These are phyloP conservation scores for Lasioglossum villosulum DNA, from an alignment of 2,888 invertebrate genomes.

Conservation along the genomic window DNA sequence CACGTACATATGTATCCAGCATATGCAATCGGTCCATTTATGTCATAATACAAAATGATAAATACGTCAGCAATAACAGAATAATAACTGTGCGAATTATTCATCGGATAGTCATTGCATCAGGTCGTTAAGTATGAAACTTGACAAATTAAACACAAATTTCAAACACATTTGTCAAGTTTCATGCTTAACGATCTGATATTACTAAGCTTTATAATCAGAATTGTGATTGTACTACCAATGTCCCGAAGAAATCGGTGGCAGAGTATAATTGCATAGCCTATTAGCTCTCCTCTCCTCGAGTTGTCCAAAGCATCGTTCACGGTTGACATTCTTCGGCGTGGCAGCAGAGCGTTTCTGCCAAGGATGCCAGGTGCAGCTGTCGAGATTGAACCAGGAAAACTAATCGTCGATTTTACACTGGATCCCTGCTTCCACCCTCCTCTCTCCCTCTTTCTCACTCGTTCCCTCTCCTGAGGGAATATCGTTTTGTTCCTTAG, in stretches of 20 bases:
- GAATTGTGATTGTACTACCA: not conserved
- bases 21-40: no score
- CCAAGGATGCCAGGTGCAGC: constrained; percentile 30
- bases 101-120: no score
- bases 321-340: constrained; percentile 1
- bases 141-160: no score
- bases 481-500: constrained; percentile 15
- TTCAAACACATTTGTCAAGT: no score
- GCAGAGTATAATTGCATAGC: not conserved
- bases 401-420: constrained; percentile 59
- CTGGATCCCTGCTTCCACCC: not conserved
- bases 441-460: not conserved
- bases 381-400: constrained; percentile 29
- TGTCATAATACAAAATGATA: no score
- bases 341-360: not conserved
- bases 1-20: no score
- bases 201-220: no score
- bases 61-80: no score
- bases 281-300: constrained; percentile 20
- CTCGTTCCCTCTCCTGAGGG: not conserved
- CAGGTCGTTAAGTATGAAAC: no score
- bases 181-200: no score
- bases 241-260: not conserved
- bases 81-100: no score
- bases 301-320: constrained; percentile 22